A percentile compares a stretch with the other conserved stretches of the same genome.
These are phyloP conservation scores for Muscina levida DNA, from an alignment of 2,888 invertebrate species.

Conservation along the genomic window DNA sequence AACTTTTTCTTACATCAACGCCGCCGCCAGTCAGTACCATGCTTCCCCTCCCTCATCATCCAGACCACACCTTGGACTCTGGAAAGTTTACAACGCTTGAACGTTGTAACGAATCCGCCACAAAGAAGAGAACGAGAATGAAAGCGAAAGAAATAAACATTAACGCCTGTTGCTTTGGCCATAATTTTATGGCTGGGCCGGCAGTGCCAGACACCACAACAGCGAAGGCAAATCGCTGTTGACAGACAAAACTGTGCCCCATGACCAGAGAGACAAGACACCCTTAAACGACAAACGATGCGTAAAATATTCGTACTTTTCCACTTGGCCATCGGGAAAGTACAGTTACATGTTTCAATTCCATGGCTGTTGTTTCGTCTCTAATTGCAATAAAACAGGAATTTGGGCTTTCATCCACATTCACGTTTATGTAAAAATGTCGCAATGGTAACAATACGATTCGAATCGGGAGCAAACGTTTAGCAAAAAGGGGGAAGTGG, in stretches of 20 bases:
- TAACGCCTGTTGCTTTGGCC: constrained; percentile 27
- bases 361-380: not conserved
- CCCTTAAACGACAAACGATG: constrained; percentile 29
- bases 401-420: no score
- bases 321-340: not conserved
- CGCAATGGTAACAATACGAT: no score
- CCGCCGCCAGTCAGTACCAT: not conserved
- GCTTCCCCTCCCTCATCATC: not conserved
- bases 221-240: constrained; percentile 29
- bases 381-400: no score
- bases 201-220: not conserved
- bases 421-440: no score
- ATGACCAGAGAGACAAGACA: not conserved
- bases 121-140: not conserved
- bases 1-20: constrained; percentile 24
- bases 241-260: not conserved
- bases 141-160: not conserved
- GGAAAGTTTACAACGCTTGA: not conserved
- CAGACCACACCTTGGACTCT: not conserved
- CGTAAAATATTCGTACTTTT: constrained; percentile 26
- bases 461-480: no score
- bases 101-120: not conserved
- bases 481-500: no score
- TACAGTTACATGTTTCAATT: constrained; percentile 12
- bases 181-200: not conserved